Percentiles rank a stretch among this genome's conserved stretches.
These are phyloP conservation scores for Cantharis rufa DNA, from an alignment of 2,888 invertebrate species.

Conservation along the genomic window DNA sequence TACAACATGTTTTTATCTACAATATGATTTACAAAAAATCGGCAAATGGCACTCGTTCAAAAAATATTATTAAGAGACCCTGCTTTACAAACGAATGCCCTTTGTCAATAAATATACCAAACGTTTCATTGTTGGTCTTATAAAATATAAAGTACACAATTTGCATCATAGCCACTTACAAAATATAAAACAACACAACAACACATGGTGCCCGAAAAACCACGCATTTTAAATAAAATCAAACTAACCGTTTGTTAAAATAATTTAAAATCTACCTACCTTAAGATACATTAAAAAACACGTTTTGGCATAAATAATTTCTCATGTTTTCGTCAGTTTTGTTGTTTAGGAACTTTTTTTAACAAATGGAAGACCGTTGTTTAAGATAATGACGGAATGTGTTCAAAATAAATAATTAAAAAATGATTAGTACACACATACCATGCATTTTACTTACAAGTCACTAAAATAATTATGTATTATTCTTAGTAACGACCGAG, in stretches of 20 bases:
- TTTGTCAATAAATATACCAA: constrained; percentile 40
- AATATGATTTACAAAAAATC: constrained; percentile 44
- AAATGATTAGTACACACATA: constrained; percentile 28
- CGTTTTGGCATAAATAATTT: constrained; percentile 27
- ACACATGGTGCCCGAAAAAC: background rate
- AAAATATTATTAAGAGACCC: constrained; percentile 56
- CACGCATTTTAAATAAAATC: background rate
- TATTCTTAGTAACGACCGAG: constrained; percentile 34
- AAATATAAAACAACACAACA: constrained; percentile 1
- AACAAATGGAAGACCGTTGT: constrained; percentile 48
- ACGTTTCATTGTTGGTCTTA: background rate
- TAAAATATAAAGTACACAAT: constrained; percentile 12
- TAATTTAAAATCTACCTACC: constrained; percentile 7
- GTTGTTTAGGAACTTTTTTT: constrained; percentile 45
- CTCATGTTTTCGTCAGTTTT: background rate
- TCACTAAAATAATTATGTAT: constrained; percentile 21
- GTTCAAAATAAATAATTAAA: constrained; percentile 38
- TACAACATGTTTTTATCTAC: constrained; percentile 47
- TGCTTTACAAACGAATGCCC: constrained; percentile 55
- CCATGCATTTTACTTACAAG: constrained; percentile 26
- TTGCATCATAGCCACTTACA: background rate
- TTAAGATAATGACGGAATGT: constrained; percentile 38
- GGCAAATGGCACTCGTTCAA: constrained; percentile 52
- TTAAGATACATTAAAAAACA: constrained; percentile 15
- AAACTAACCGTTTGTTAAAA: background rate